Base-by-base conservation (phyloP, 1,140 invertebrate genomes). In the Monochamus saltuarius region DNA sequence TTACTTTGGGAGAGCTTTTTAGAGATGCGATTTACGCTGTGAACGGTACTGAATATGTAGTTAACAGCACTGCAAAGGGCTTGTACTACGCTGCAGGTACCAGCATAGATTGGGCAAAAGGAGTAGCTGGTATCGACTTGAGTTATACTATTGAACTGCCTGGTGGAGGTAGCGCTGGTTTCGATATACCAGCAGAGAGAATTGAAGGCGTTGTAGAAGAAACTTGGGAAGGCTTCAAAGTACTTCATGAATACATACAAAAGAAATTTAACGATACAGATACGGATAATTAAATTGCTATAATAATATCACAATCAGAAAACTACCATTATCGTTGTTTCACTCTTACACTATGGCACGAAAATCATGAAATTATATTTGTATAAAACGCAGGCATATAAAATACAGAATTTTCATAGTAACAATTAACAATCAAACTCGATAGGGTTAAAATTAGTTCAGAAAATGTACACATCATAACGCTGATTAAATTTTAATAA, bases 61-160 rank as follows among this genome's bases (percentile, higher is more conserved):
- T 87, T 13, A 86, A 85, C 45, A 85, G 82, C 63, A 84, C 85
- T 1, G 84, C 85, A 2, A 79, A 79, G 47, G 78, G 84, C 1
- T 71, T 88, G 6, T 83, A 86, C 54, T 77, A 81, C 0, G 85
- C 85, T 7, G 81, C 86, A 36, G 88, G 88, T 1, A 85, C 84
- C 0, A 86, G 85, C 53, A 84, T 88, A 67, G 89, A 91, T 66
- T 91, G 83, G 74, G 86, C 85, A 0, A 87, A 84, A 64, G 85
- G 83, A 0, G 80, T 78, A 0, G 75, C 80, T 1, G 83, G 83
- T 13, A 79, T 90, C 1, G 86, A 87, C 61, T 89, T 90, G 56
- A 81, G 87, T 1, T 95, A 89, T 68, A 87, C 89, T 1, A 79
- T 94, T 10, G 90, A 95, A 73, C 77, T 95, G 61, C 82, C 90